A percentile compares a stretch with the other conserved stretches of the same genome.
phyloP scores from a whole-genome alignment of 2,888 invertebrate genomes.

The Trissolcus japonicus region DNA sequence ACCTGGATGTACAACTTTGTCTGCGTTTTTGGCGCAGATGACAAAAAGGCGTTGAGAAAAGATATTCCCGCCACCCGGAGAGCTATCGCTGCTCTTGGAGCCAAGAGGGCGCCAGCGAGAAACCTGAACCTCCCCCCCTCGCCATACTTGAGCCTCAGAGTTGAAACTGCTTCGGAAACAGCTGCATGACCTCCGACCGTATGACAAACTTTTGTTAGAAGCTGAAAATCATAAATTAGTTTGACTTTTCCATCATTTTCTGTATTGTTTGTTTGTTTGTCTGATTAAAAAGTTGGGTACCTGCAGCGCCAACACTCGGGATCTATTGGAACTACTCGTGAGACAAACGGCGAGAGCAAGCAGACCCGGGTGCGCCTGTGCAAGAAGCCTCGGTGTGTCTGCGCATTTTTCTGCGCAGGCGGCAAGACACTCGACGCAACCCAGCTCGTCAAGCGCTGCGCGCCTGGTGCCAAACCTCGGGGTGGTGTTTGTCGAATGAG shows the following conservation, averaged over 20 bases:
- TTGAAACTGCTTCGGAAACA: conserved; percentile 93
- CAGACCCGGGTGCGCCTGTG: conserved; percentile 87
- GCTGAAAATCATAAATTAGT: conserved; percentile 68
- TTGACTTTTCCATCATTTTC: too few relatives aligned
- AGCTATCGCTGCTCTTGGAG: conserved; percentile 81
- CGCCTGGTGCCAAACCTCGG: conserved; percentile 77
- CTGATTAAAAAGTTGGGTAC: conserved; percentile 74
- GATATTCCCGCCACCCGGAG: conserved; percentile 87
- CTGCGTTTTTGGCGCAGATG: conserved; percentile 85
- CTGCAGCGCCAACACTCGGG: conserved; percentile 90
- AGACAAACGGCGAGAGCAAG: conserved; percentile 91
- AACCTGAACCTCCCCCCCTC: conserved; percentile 95
- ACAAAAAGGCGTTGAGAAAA: conserved; percentile 90
- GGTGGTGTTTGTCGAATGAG: conserved; percentile 75
- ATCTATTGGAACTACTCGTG: conserved; percentile 91
- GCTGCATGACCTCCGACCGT: conserved; percentile 87
- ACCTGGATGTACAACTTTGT: conserved; percentile 89
- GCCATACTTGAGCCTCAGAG: conserved; percentile 89
- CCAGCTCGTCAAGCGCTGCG: conserved; percentile 89
- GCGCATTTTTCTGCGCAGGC: conserved; percentile 87
- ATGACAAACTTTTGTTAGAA: conserved; percentile 90
- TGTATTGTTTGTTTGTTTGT: not conserved
- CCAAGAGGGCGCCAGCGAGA: conserved; percentile 91
- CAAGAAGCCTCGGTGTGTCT: conserved; percentile 87
- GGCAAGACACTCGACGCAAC: conserved; percentile 92